Percentiles rank a stretch among this genome's conserved stretches.
Evolutionary conservation across 2,888 invertebrate species (phyloP).

Genomic region (Hoplodrina blanda): DNA sequence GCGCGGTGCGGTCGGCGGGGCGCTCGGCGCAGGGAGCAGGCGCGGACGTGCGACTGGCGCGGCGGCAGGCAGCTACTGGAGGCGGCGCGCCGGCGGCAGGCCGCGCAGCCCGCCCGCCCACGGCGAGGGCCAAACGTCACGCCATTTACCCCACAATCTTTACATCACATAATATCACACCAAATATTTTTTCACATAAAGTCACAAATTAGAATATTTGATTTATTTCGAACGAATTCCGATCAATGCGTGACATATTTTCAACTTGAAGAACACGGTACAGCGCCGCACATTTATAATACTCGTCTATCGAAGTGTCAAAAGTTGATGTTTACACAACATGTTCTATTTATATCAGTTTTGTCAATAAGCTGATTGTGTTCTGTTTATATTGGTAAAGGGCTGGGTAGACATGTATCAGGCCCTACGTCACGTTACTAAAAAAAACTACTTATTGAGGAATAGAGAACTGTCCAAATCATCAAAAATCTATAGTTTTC

Average conservation of each 20-base stretch:
- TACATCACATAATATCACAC: constrained; percentile 81
- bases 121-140: constrained; percentile 79
- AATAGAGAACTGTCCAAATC: constrained; percentile 2
- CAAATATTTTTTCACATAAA: constrained; percentile 70
- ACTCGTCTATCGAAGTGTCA: constrained; percentile 57
- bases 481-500: neutral
- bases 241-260: constrained; percentile 27
- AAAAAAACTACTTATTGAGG: constrained; percentile 23
- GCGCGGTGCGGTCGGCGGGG: constrained; percentile 58
- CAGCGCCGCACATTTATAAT: constrained; percentile 18
- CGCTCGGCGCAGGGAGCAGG: constrained; percentile 56
- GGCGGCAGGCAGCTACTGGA: constrained; percentile 84
- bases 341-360: constrained; percentile 61
- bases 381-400: constrained; percentile 57
- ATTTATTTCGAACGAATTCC: constrained; percentile 60
- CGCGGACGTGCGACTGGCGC: constrained; percentile 84
- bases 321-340: constrained; percentile 68
- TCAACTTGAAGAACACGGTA: constrained; percentile 1
- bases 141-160: constrained; percentile 85
- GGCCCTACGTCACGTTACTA: constrained; percentile 12
- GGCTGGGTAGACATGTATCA: constrained; percentile 30
- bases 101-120: constrained; percentile 82
- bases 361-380: constrained; percentile 62
- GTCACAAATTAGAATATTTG: constrained; percentile 63
- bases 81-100: constrained; percentile 77